Percentiles rank a stretch among this genome's conserved stretches.
phyloP scores from a whole-genome alignment of 2,888 invertebrate genomes.

The Ferrisia virgata region DNA sequence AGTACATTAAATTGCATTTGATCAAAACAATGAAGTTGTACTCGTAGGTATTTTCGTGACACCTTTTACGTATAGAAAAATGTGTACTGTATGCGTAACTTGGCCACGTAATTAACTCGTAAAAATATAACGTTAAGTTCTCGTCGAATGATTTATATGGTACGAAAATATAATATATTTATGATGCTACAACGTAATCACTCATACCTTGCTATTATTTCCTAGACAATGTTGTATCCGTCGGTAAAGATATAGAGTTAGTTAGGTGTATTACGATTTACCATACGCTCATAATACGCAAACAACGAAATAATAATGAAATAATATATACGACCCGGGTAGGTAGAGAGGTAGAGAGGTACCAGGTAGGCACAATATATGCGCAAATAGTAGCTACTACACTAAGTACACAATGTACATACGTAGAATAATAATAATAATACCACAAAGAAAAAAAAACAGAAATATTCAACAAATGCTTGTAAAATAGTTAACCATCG shows the following conservation, averaged over 20 bases:
- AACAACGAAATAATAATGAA: background rate
- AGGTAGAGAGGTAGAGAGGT: too few relatives aligned
- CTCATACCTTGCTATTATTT: constrained; percentile 20
- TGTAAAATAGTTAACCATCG: constrained; percentile 12
- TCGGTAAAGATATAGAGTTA: background rate
- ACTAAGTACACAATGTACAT: too few relatives aligned
- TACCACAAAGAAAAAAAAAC: background rate
- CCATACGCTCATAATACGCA: background rate
- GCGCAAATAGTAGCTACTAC: background rate
- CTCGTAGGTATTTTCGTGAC: constrained; percentile 11
- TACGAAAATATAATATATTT: constrained; percentile 11
- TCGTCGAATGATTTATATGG: constrained; percentile 20
- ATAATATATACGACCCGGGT: background rate
- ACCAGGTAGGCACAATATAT: background rate
- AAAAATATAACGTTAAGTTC: constrained; percentile 21
- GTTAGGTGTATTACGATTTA: background rate
- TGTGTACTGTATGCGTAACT: too few relatives aligned
- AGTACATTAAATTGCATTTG: too few relatives aligned
- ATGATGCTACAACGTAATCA: background rate
- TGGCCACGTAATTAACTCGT: background rate
- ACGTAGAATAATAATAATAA: too few relatives aligned
- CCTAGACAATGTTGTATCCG: background rate
- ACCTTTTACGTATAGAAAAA: background rate
- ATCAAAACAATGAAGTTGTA: background rate
- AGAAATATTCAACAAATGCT: background rate